A percentile compares a stretch with the other conserved stretches of the same genome.
phyloP scores from a whole-genome alignment of 1,140 invertebrate species.

The Hesperophylax magnus region DNA sequence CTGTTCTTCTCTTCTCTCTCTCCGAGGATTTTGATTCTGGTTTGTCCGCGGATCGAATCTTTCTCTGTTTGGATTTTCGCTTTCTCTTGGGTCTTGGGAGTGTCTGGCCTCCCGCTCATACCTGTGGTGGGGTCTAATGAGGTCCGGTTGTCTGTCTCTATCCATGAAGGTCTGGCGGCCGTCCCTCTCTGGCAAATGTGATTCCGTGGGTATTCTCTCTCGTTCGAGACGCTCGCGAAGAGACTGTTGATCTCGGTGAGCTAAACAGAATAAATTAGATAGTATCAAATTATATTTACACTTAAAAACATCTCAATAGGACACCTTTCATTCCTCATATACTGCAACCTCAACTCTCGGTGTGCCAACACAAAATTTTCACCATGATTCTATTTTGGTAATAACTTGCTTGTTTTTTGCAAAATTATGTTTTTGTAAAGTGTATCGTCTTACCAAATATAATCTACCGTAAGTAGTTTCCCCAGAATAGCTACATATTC shows the following conservation, averaged over 20 bases:
- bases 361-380: too few relatives aligned
- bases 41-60: slow-evolving; percentile 34
- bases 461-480: too few relatives aligned
- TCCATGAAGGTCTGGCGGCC: slow-evolving; percentile 10
- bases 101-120: slow-evolving; percentile 24
- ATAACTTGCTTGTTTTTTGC: too few relatives aligned
- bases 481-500: too few relatives aligned
- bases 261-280: slow-evolving; percentile 12
- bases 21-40: slow-evolving; percentile 34
- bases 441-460: too few relatives aligned
- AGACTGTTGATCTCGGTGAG: slow-evolving; percentile 45
- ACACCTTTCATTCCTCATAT: too few relatives aligned
- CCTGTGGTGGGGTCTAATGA: slow-evolving; percentile 39
- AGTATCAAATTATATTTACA: too few relatives aligned
- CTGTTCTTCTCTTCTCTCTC: slow-evolving; percentile 43
- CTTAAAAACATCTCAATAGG: too few relatives aligned
- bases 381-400: too few relatives aligned
- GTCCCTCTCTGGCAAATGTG: slow-evolving; percentile 20
- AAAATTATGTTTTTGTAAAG: too few relatives aligned
- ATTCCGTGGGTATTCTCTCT: slow-evolving; percentile 50
- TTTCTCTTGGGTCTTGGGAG: slow-evolving; percentile 42
- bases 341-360: too few relatives aligned
- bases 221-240: slow-evolving; percentile 49
- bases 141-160: slow-evolving; percentile 46
- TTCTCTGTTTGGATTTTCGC: slow-evolving; percentile 27